Conservation (phyloP, 2,113 vertebrate genomes). For the Alosa alosa region DNA sequence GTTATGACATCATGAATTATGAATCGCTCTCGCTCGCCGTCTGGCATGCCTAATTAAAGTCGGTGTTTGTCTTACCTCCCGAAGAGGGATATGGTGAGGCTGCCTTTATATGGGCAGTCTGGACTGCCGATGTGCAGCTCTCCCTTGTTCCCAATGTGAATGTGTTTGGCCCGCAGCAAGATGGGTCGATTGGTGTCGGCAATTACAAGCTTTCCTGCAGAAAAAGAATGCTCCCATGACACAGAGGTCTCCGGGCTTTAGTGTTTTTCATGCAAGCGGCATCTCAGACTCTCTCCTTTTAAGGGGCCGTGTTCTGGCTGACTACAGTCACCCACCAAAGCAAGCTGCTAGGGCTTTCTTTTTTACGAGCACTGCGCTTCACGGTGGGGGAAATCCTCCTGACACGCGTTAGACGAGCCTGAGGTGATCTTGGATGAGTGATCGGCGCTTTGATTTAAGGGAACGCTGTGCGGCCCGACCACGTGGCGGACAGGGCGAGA, state of each 20-base stretch:
- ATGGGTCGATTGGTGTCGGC: slow-evolving; percentile 80
- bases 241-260: not conserved
- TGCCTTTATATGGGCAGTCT: slow-evolving; percentile 87
- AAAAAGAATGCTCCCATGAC: slow-evolving; percentile 21
- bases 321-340: slow-evolving; percentile 3
- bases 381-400: not conserved
- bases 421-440: slow-evolving; percentile 13
- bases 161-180: slow-evolving; percentile 80
- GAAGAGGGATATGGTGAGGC: slow-evolving; percentile 82
- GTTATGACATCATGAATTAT: not conserved
- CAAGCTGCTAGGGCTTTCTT: not conserved
- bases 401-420: slow-evolving; percentile 18
- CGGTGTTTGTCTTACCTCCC: slow-evolving; percentile 76
- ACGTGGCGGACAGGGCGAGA: not conserved
- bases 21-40: not conserved
- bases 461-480: not conserved
- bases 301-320: slow-evolving; percentile 2
- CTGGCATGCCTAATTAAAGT: not conserved
- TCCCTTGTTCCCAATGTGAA: slow-evolving; percentile 84
- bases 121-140: slow-evolving; percentile 86
- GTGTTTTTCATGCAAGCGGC: slow-evolving; percentile 4
- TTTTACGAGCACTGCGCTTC: not conserved
- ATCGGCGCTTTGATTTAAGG: slow-evolving; percentile 20
- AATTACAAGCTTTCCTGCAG: slow-evolving; percentile 88
- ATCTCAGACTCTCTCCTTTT: not conserved